Percentiles rank a stretch among this genome's conserved stretches.
Conservation (phyloP, 1,140 invertebrate species). For the Drosophila kepulauana region DNA sequence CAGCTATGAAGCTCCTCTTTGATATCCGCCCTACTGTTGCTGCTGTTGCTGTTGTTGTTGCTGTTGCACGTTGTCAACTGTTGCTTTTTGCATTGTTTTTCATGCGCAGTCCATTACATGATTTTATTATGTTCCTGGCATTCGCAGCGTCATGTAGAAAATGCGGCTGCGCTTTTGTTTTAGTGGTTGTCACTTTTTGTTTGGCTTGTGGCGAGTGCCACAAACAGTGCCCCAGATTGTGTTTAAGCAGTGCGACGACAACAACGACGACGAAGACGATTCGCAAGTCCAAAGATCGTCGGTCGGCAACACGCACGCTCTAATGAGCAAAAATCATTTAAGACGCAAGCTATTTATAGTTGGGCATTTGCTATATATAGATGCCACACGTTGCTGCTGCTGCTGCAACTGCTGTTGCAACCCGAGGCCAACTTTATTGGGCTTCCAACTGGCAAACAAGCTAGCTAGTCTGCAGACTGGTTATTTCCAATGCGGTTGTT, state of each 20-base stretch:
- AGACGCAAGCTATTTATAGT: conserved; percentile 78
- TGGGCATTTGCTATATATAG: conserved; percentile 79
- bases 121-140: conserved; percentile 83
- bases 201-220: conserved; percentile 54
- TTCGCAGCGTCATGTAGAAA: conserved; percentile 82
- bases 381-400: neutral
- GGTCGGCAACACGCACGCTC: conserved; percentile 74
- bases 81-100: conserved; percentile 80
- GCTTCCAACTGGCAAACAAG: conserved; percentile 65
- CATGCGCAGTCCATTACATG: conserved; percentile 82
- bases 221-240: conserved; percentile 1
- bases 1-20: neutral
- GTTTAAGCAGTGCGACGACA: neutral
- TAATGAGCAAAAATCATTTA: conserved; percentile 84
- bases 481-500: conserved; percentile 46
- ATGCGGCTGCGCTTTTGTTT: conserved; percentile 78
- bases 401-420: conserved; percentile 30
- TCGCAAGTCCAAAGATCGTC: conserved; percentile 39
- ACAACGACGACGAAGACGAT: neutral
- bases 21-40: neutral
- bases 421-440: conserved; percentile 69
- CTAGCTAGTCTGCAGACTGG: conserved; percentile 35
- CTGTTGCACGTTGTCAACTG: conserved; percentile 68
- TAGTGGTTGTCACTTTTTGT: conserved; percentile 79
- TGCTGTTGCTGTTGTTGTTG: conserved; percentile 2